A percentile compares a stretch with the other conserved stretches of the same genome.
These are phyloP conservation scores for Drosophila histrio DNA, from an alignment of 2,888 invertebrate species.

Conservation along the genomic window DNA sequence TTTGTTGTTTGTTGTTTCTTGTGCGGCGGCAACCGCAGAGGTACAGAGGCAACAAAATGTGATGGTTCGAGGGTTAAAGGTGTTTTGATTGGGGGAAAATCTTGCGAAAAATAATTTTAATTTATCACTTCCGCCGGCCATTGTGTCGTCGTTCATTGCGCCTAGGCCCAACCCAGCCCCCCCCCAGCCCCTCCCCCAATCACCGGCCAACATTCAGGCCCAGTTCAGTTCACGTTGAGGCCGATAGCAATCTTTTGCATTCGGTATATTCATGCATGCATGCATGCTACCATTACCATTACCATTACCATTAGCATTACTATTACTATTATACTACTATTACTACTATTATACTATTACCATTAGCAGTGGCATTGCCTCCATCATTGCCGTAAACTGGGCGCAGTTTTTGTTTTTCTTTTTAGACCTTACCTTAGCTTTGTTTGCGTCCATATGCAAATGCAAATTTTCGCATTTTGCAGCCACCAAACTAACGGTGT, in stretches of 20 bases:
- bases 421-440: constrained; percentile 46
- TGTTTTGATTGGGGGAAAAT: constrained; percentile 63
- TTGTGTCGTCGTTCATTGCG: constrained; percentile 71
- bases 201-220: background rate
- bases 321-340: constrained; percentile 14
- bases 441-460: constrained; percentile 75
- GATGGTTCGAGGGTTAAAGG: background rate
- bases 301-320: constrained; percentile 37
- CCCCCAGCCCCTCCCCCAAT: background rate
- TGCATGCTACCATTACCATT: constrained; percentile 64
- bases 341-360: constrained; percentile 25
- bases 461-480: constrained; percentile 73
- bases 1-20: too few relatives aligned
- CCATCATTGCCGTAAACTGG: constrained; percentile 60
- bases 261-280: constrained; percentile 78
- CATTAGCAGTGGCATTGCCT: constrained; percentile 40
- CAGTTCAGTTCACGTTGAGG: constrained; percentile 5
- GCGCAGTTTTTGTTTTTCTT: constrained; percentile 56
- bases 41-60: too few relatives aligned
- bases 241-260: constrained; percentile 74
- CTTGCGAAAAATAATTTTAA: constrained; percentile 81
- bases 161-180: constrained; percentile 22
- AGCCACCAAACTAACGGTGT: constrained; percentile 74
- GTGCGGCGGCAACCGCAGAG: constrained; percentile 19
- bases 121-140: constrained; percentile 79